Evolutionary conservation across 2,888 invertebrate genomes (phyloP).

Genomic region (Piscicola geometra): DNA sequence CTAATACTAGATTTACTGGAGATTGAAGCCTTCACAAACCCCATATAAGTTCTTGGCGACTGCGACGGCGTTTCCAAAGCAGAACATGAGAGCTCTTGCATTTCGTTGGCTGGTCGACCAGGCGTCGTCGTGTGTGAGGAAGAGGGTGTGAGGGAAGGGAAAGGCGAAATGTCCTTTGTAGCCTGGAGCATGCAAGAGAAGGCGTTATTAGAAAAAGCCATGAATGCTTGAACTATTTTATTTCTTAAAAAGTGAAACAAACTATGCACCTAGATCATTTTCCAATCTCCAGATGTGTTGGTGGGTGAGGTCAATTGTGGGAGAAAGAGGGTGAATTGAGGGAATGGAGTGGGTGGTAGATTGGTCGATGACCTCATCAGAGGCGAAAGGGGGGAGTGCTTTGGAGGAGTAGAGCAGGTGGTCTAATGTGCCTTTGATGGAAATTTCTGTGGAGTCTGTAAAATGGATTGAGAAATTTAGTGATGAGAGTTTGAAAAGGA

Average conservation of each 20-base stretch:
- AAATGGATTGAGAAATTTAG: not conserved
- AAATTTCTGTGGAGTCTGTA: constrained; percentile 34
- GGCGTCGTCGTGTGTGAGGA: constrained; percentile 60
- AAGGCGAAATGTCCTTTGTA: constrained; percentile 30
- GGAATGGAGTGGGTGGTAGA: constrained; percentile 64
- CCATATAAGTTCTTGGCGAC: constrained; percentile 73
- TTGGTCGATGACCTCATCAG: constrained; percentile 56
- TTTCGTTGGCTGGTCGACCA: constrained; percentile 46
- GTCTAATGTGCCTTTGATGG: constrained; percentile 28
- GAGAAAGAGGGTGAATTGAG: constrained; percentile 70
- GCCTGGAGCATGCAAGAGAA: constrained; percentile 22
- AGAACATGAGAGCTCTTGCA: constrained; percentile 57
- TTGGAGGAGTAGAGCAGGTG: constrained; percentile 20
- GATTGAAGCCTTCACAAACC: constrained; percentile 60
- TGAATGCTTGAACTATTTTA: not conserved
- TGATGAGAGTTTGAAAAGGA: too few relatives aligned
- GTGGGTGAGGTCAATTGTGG: constrained; percentile 67
- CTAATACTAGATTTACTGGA: too few relatives aligned
- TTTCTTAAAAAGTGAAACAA: not conserved
- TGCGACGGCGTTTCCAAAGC: constrained; percentile 69
- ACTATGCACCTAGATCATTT: constrained; percentile 34
- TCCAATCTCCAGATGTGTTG: constrained; percentile 38
- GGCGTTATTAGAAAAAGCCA: too few relatives aligned
- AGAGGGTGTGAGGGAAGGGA: constrained; percentile 69
- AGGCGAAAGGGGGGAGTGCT: constrained; percentile 62